These are phyloP conservation scores for Bimastos eiseni DNA, from an alignment of 2,888 invertebrate genomes.

Conservation along the genomic window DNA sequence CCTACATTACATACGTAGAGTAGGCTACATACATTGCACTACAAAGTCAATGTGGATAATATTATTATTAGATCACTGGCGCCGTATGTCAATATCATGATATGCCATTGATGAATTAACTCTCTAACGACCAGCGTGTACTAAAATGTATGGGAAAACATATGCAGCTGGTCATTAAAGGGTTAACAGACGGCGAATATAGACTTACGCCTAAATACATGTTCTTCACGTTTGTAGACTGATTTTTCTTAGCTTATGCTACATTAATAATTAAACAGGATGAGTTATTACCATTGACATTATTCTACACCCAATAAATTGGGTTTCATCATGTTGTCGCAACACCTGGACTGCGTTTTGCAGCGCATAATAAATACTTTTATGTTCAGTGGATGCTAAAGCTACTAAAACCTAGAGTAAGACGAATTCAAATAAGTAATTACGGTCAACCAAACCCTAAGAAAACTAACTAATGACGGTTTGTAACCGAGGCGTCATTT, in stretches of 20 bases:
- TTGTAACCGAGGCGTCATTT: background rate
- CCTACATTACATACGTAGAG: no score
- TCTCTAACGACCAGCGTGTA: no score
- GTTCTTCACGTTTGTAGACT: background rate
- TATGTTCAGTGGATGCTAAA: background rate
- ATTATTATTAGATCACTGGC: background rate
- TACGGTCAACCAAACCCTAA: background rate
- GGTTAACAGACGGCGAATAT: no score
- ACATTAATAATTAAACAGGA: background rate
- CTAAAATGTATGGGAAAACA: no score
- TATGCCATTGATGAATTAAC: background rate
- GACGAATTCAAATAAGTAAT: background rate
- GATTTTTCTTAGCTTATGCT: background rate
- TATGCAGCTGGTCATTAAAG: no score
- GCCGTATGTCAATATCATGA: background rate
- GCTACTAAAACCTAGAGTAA: background rate
- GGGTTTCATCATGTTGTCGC: background rate
- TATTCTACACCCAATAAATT: no score
- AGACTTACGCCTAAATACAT: background rate
- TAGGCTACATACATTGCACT: no score
- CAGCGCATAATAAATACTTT: background rate
- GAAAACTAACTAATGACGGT: background rate
- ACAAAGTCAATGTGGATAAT: background rate
- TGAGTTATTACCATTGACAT: background rate
- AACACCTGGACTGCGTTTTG: background rate